Base-by-base conservation (phyloP, 2,797 vertebrate species). In the Sciurus carolinensis region DNA sequence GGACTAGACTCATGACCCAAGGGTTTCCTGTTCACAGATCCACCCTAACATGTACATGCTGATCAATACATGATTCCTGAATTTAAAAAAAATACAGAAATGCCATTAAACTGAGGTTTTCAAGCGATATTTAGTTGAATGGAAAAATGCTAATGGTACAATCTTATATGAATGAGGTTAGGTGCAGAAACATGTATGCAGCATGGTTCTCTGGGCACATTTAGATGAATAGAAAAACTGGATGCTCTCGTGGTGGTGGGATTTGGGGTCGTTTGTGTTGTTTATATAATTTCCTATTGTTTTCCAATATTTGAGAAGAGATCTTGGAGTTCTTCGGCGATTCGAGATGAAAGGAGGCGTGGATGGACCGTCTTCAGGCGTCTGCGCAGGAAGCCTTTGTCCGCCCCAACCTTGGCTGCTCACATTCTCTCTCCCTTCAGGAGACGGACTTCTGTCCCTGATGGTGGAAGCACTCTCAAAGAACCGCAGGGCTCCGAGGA, bases 31-130 rank as follows among this genome's bases (percentile, higher is more conserved):
- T 30, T 76, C 4, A 13, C 36, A n/a, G 57, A 73, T 62, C 18
- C 24, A 17, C 12, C 3, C 52, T 4, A 33, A 12, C 30, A 52
- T 2, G 44, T 6, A 1, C 0, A 50, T 15, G n/a, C 52, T 18
- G 2, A 26, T 50, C 57, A 28, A 69, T n/a, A 42, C 4, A 30
- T 28, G 15, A 5, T 30, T 14, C 36, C 20, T 77, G 26, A 85
- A 44, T 69, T 69, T 44, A 44, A 57, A 3, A 36, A 67, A 75
- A 66, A 33, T 7, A 52, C 2, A 10, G 3, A 50, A 57, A 77
- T 87, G 24, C 12, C 30, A 84, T 44, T 67, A 52, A 28, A 84
- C 22, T 28, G 6, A 42, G 1, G 18, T 28, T 62, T 85, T 75
- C 30, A 47, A 30, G 28, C 30, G 47, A 52, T 36, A 17, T 47